phyloP scores from a whole-genome alignment of 2,888 invertebrate species.

The Sialis lutaria region DNA sequence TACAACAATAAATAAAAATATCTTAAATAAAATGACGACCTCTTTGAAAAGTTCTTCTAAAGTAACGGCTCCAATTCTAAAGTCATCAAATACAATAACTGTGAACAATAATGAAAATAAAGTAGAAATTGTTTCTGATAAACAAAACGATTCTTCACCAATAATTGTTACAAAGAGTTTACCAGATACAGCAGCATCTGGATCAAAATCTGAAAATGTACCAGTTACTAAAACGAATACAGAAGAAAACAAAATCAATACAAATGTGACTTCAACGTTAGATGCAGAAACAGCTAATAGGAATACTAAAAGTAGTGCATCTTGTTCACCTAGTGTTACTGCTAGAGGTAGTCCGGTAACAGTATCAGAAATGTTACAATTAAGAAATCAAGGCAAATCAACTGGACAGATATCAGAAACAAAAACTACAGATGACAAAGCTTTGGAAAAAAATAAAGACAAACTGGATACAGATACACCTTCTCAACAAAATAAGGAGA shows the following conservation, averaged over 20 bases:
- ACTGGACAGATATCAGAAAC: not conserved
- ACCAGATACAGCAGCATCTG: not conserved
- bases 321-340: not conserved
- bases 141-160: too few species aligned
- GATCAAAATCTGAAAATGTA: not conserved
- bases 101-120: not conserved
- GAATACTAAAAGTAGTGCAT: not conserved
- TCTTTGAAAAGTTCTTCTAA: not conserved
- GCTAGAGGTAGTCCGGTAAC: not conserved
- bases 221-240: not conserved
- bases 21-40: not conserved
- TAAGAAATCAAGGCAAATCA: conserved; percentile 1
- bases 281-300: not conserved
- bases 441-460: not conserved
- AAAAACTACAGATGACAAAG: not conserved
- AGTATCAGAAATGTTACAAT: conserved; percentile 5
- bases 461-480: not conserved
- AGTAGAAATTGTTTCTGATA: not conserved
- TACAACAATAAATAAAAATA: not conserved
- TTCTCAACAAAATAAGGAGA: not conserved
- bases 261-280: not conserved
- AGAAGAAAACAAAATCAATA: not conserved
- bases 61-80: not conserved
- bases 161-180: not conserved
- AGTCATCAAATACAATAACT: not conserved